Percentiles rank a stretch among this genome's conserved stretches.
Conservation (phyloP, 2,113 vertebrate species). For the Leucopsar rothschildi region DNA sequence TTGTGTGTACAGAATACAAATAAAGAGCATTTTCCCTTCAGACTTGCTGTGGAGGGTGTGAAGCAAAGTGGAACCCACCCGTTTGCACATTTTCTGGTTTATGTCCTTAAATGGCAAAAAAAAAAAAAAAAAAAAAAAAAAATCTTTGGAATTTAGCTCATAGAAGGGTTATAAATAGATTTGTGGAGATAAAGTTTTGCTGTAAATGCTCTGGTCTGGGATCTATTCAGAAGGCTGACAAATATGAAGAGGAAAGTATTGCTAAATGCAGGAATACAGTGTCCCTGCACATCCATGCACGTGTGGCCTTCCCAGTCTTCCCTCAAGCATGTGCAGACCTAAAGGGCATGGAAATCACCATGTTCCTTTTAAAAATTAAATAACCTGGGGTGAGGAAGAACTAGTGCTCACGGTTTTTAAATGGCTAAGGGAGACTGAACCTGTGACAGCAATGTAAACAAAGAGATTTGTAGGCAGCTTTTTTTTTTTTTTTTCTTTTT, state of each 20-base stretch:
- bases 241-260: background rate
- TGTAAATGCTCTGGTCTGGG: background rate
- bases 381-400: background rate
- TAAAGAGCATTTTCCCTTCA: background rate
- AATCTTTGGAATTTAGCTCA: slow-evolving; percentile 37
- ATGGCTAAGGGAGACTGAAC: background rate
- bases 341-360: fast-evolving
- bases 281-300: fast-evolving
- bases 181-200: slow-evolving; percentile 31
- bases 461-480: background rate
- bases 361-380: background rate
- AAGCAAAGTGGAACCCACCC: slow-evolving; percentile 18
- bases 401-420: background rate
- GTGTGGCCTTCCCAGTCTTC: background rate
- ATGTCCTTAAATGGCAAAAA: slow-evolving; percentile 55
- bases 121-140: background rate
- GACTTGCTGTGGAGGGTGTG: background rate
- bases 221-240: background rate
- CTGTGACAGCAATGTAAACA: background rate
- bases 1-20: slow-evolving; percentile 38
- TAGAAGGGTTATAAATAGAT: slow-evolving; percentile 26
- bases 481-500: background rate
- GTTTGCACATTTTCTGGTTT: slow-evolving; percentile 23
- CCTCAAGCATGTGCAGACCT: background rate
- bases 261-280: background rate